Percentiles rank a stretch among this genome's conserved stretches.
Evolutionary conservation across 2,888 invertebrate genomes (phyloP).

Genomic region (Agriopis marginaria): DNA sequence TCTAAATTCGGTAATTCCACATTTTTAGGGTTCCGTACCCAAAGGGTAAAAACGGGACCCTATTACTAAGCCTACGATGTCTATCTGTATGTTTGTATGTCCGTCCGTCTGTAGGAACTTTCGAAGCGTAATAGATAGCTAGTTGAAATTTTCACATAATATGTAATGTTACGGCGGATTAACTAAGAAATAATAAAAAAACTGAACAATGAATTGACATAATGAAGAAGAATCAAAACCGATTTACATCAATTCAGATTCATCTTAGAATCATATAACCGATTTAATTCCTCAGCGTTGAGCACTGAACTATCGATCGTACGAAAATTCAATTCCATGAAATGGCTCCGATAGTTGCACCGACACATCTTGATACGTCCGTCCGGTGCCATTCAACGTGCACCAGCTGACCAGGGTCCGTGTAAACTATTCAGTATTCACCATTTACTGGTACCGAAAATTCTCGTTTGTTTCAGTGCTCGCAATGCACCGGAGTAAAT

Average conservation of each 20-base stretch:
- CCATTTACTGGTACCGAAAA: slow-evolving; percentile 29
- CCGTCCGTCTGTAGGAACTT: too few relatives aligned
- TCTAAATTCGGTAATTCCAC: too few relatives aligned
- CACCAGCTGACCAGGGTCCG: slow-evolving; percentile 26
- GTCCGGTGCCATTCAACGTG: slow-evolving; percentile 29
- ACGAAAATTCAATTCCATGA: slow-evolving; percentile 28
- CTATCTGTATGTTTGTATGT: too few relatives aligned
- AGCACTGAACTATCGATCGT: slow-evolving; percentile 2
- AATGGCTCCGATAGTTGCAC: slow-evolving; percentile 25
- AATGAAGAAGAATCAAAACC: too few relatives aligned
- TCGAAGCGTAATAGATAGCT: too few relatives aligned
- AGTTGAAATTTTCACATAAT: too few relatives aligned
- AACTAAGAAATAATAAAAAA: too few relatives aligned
- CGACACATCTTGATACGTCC: slow-evolving; percentile 36
- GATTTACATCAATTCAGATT: background rate
- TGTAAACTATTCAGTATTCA: slow-evolving; percentile 37
- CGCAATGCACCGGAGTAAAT: slow-evolving; percentile 12
- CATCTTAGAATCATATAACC: background rate
- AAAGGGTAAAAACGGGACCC: too few relatives aligned
- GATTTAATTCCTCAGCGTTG: background rate
- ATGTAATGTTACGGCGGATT: too few relatives aligned
- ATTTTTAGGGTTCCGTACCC: too few relatives aligned
- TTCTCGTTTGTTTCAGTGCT: slow-evolving; percentile 31
- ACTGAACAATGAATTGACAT: too few relatives aligned
- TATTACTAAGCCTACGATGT: too few relatives aligned